Evolutionary conservation across 2,888 invertebrate genomes (phyloP).

Genomic region (Congeria kusceri): DNA sequence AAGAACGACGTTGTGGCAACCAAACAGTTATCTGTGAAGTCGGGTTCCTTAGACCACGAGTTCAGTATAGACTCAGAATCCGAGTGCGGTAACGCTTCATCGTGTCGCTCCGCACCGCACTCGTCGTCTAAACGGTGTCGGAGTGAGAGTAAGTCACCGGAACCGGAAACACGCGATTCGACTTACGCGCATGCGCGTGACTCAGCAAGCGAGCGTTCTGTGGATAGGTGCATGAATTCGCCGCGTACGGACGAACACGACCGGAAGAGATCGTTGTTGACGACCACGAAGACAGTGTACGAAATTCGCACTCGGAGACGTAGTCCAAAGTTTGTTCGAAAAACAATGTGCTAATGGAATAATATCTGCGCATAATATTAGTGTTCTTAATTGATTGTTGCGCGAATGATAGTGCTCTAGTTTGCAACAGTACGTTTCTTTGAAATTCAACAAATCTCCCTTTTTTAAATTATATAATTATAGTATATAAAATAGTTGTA

Average conservation of each 20-base stretch:
- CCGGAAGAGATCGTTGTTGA: constrained; percentile 45
- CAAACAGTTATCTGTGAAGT: constrained; percentile 54
- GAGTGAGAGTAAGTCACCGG: constrained; percentile 52
- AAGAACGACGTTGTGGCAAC: constrained; percentile 94
- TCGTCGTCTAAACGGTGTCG: constrained; percentile 47
- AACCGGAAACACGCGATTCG: constrained; percentile 18
- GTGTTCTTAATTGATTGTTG: too few relatives aligned
- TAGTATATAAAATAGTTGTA: too few relatives aligned
- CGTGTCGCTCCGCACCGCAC: constrained; percentile 2
- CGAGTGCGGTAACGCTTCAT: constrained; percentile 14
- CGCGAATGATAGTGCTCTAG: too few relatives aligned
- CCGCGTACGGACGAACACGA: constrained; percentile 25
- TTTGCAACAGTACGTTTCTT: too few relatives aligned
- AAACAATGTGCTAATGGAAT: too few relatives aligned
- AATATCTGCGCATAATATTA: too few relatives aligned
- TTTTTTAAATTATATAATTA: too few relatives aligned
- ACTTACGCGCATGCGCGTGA: background rate
- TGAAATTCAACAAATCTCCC: too few relatives aligned
- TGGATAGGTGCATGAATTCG: constrained; percentile 14
- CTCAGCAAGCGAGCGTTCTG: background rate
- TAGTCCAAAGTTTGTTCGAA: too few relatives aligned
- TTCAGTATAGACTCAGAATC: constrained; percentile 45
- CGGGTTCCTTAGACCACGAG: constrained; percentile 50
- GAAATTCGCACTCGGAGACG: too few relatives aligned
- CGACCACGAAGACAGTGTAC: constrained; percentile 39